Base-by-base conservation (phyloP, 2,888 invertebrate species). In the Volucella bombylans region DNA sequence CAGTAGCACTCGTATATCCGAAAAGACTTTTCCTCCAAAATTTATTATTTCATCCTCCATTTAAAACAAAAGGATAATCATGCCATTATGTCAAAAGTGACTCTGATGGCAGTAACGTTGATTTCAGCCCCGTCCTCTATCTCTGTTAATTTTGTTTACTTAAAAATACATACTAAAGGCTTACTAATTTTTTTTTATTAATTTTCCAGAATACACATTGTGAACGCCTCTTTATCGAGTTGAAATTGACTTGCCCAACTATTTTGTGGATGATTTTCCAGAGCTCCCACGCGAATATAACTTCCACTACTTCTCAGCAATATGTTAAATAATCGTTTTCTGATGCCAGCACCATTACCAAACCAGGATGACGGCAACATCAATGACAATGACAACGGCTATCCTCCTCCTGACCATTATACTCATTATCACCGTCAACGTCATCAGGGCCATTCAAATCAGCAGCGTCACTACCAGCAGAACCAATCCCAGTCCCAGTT, bases 271-370 rank as follows among this genome's bases (percentile, higher is more conserved):
- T 11, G 10, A 14, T 72, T 71, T 61, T 52, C 31, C 14, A 41
- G n/a, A 62, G 67, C 18, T 73, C 14, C 43, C 38, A 8, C 10
- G n/a, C 31, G 15, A 50, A 31, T 1, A 31, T 4, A 31, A 31
- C 6, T 31, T 31, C 31, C 31, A 31, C 31, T 31, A 11, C 39
- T 38, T 15, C 12, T 38, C 62, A 69, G 23, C 67, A 77, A 61
- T 78, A 87, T 85, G 85, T 71, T 74, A 65, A 78, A 77, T 86
- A 87, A 85, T 86, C 85, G 86, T 74, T 85, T 86, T 73, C 61
- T 82, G 45, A 85, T 78, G 61, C 50, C 57, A 69, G 67, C 31
- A 1, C 47, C 57, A 67, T 67, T 65, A 49, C 43, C 54, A 18
- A 55, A 15, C 31, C 43, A 77, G 49, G 57, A 72, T 18, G 67